Percentiles rank a stretch among this genome's conserved stretches.
phyloP scores from a whole-genome alignment of 2,888 invertebrate genomes.

The Syrista parreyssii region DNA sequence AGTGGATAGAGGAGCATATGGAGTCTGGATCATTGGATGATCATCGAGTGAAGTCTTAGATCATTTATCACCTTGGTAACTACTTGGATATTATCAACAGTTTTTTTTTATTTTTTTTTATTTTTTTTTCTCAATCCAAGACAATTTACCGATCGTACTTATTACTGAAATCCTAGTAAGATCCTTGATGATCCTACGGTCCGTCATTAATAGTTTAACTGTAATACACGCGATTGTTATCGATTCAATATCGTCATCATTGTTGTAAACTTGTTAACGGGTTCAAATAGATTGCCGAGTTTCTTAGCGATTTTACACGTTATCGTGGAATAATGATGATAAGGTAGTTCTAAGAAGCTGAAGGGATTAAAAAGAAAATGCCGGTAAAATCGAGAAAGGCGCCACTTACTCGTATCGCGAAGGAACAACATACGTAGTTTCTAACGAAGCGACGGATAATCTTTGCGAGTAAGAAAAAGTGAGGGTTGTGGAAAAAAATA shows the following conservation, averaged over 20 bases:
- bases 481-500: neutral
- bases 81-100: neutral
- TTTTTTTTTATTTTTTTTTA: neutral
- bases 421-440: neutral
- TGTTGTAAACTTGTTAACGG: conserved; percentile 19
- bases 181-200: neutral
- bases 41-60: neutral
- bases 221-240: conserved; percentile 21
- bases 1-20: neutral
- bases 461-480: neutral
- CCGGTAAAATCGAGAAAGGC: conserved; percentile 3
- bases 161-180: neutral
- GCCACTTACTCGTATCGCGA: conserved; percentile 21
- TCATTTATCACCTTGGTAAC: neutral
- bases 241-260: conserved; percentile 46
- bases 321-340: conserved; percentile 55
- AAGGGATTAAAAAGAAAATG: neutral
- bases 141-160: neutral
- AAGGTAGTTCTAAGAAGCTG: conserved; percentile 28
- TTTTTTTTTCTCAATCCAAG: neutral
- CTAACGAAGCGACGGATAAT: neutral
- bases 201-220: neutral
- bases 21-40: neutral
- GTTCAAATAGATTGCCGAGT: conserved; percentile 5
- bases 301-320: conserved; percentile 48